Base-by-base conservation (phyloP, 2,113 vertebrate species). In the Odocoileus hemionus region DNA sequence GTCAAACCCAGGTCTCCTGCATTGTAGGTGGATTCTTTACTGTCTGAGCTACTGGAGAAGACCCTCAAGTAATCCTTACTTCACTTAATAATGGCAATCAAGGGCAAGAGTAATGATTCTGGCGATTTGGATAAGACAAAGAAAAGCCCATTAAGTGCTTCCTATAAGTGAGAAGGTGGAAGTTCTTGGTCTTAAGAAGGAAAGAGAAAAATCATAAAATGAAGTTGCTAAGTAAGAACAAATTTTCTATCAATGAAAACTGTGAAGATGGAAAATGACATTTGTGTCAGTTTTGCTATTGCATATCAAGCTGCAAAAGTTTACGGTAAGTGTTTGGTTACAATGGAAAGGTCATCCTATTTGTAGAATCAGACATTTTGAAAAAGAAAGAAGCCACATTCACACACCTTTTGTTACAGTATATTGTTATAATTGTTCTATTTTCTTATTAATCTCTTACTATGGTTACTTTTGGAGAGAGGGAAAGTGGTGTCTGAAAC, bases 401-500 rank as follows among this genome's bases (percentile, higher is more conserved):
- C 15, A 47, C 10, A 1, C 23, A 23, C 30, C 78, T 83, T 92
- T 25, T 15, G 15, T 54, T 67, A 83, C 3, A 33, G 45, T 54
- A 8, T 39, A 52, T 21, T 43, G n/a, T 54, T 67, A 64, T 39
- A 64, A 30, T 54, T 54, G 12, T 67, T 61, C 57, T 50, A 10
- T 67, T 43, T 92, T 67, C 39, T 43, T 83, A 30, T 55, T 33
- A 64, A 10, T 23, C 47, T 54, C n/a, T 54, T 25, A 33, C 47
- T 43, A 30, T 43, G n/a, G 76, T 76, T 55, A 33, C 16, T 45
- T 95, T 82, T 50, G 54, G 36, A 78, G 26, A 74, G 6, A 89
- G n/a, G 36, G 14, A 7, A 33, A 11, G 23, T 6, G 2, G 2
- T 2, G 14, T 64, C 23, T 7, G 26, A n/a, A 54, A 28, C 4